These are phyloP conservation scores for Caloenas nicobarica DNA, from an alignment of 2,113 vertebrate species.

Conservation along the genomic window DNA sequence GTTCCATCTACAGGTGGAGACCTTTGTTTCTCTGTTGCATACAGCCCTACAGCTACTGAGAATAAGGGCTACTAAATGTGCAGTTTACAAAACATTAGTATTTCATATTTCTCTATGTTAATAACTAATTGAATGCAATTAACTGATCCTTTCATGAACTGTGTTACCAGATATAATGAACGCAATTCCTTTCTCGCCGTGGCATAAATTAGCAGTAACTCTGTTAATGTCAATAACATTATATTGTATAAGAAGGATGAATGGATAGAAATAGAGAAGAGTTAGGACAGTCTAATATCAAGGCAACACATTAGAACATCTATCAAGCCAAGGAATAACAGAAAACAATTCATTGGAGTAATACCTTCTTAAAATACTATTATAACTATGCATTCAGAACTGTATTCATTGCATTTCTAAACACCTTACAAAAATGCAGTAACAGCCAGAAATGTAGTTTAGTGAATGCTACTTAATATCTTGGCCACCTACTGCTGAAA, in stretches of 20 bases:
- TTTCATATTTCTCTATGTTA: constrained; percentile 39
- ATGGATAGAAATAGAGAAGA: background rate
- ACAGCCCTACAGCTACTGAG: background rate
- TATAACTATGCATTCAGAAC: background rate
- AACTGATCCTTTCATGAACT: constrained; percentile 27
- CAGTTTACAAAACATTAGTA: constrained; percentile 35
- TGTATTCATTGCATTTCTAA: background rate
- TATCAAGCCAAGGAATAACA: background rate
- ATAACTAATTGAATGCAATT: constrained; percentile 58
- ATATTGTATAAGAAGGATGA: constrained; percentile 18
- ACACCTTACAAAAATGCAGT: background rate
- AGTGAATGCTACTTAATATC: background rate
- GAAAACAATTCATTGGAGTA: background rate
- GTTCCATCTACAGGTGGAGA: background rate
- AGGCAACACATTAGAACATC: background rate
- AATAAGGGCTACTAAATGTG: background rate
- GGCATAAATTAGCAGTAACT: constrained; percentile 51
- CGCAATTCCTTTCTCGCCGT: constrained; percentile 9
- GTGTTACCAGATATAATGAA: constrained; percentile 36
- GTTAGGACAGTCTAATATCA: background rate
- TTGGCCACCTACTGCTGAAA: background rate
- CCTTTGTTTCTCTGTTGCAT: background rate
- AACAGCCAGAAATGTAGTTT: background rate
- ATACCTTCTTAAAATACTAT: background rate
- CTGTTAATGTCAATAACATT: constrained; percentile 34